Percentiles rank a stretch among this genome's conserved stretches.
These are phyloP conservation scores for Stramonita haemastoma DNA, from an alignment of 2,888 invertebrate genomes.

Conservation along the genomic window DNA sequence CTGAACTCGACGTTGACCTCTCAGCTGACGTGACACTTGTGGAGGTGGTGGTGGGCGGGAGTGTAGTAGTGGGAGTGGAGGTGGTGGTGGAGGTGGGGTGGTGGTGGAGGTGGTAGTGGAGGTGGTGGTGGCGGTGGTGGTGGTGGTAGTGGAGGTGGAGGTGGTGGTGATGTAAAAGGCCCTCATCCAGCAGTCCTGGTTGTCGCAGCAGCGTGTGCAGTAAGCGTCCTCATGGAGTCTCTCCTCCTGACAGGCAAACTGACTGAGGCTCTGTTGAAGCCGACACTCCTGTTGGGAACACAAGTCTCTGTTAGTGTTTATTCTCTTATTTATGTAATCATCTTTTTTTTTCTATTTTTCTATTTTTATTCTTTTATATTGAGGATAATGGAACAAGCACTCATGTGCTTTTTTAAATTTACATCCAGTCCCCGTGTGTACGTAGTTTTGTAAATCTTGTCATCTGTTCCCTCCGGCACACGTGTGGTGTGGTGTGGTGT, in stretches of 20 bases:
- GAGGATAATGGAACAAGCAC: no score
- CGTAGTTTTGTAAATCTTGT: no score
- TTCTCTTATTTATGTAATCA: no score
- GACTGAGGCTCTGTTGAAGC: background rate
- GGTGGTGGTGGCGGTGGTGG: background rate
- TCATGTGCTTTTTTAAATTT: no score
- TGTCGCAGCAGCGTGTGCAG: slow-evolving; percentile 24
- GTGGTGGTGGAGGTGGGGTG: background rate
- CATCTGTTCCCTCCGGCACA: no score
- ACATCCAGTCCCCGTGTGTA: no score
- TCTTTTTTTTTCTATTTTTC: no score
- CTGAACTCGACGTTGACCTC: background rate
- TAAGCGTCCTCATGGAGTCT: slow-evolving; percentile 17
- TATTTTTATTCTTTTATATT: no score
- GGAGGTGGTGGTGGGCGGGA: background rate
- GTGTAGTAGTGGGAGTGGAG: background rate
- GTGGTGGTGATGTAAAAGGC: slow-evolving; percentile 24
- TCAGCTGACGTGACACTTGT: background rate
- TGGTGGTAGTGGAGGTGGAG: background rate
- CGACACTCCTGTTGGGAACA: background rate
- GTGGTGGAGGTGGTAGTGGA: background rate
- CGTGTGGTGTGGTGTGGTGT: no score
- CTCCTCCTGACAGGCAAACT: slow-evolving; percentile 12
- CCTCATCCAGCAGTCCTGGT: background rate
- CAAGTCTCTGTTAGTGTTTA: no score